Base-by-base conservation (phyloP, 2,888 invertebrate genomes). In the Eretmocerus hayati region DNA sequence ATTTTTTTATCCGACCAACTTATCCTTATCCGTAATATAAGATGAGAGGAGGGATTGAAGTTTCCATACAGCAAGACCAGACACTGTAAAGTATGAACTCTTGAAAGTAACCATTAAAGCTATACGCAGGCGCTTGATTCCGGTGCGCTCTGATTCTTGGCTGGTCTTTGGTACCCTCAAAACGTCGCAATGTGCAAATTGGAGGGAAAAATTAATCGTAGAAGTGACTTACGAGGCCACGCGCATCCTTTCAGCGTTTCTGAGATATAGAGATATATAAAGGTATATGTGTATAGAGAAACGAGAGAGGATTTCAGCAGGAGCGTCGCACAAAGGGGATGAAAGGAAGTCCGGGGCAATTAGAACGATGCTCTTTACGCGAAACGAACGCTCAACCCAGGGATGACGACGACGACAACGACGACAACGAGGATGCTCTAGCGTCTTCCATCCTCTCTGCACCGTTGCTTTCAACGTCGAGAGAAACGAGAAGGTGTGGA, bases 201-300 rank as follows among this genome's bases (percentile, higher is more conserved):
- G 71, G 71, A 68, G 70, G 71, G 71, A 71, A 71, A 71, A 71
- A 71, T 71, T 71, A 71, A 71, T 71, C 71, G 71, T 69, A 71
- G 70, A 71, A 71, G 71, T 71, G 71, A 71, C 71, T 70, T 69
- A 70, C 70, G 68, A 66, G 31, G n/a, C 16, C 15, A 21, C 20
- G 36, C 6, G 11, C 6, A 26, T n/a, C 13, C 13, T 19, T 22
- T 16, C 15, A 35, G 26, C 37, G 38, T 18, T 23, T 40, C 42
- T 42, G 52, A 57, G n/a, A n/a, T n/a, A n/a, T n/a, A n/a, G n/a
- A n/a, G n/a, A n/a, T n/a, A n/a, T n/a, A n/a, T n/a, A n/a, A n/a
- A n/a, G n/a, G n/a, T n/a, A n/a, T n/a, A 30, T 30, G 56, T 43
- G 58, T 55, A 56, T 57, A 20, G 38, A 45, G 46, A 46, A 15